Base-by-base conservation (phyloP, 2,113 vertebrate species). In the Callorhinus ursinus region DNA sequence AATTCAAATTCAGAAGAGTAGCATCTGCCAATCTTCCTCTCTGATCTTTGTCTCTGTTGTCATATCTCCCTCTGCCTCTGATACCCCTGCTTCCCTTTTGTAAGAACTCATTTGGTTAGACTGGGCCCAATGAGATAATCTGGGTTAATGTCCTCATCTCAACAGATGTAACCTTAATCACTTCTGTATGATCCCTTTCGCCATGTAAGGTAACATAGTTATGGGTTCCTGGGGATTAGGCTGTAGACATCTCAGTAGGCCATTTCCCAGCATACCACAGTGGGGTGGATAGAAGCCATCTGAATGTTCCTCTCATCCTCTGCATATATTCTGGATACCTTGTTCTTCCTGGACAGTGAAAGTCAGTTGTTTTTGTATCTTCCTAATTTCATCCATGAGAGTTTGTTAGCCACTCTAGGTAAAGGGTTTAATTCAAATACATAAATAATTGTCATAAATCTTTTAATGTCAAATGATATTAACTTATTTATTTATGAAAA, bases 401-500 rank as follows among this genome's bases (percentile, higher is more conserved):
- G 5, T 74, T 94, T 36, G 19, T 42, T 42, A 46, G 6, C 18
- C 57, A 69, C 42, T 59, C 42, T 93, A 26, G 9, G 7, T 55
- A 94, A 95, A 94, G 11, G 7, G 2, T 26, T 88, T 15, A 63
- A 21, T 81, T 42, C 21, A 65, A 96, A 57, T 18, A 15, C 36
- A 49, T 42, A 83, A 74, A 6, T 72, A 90, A 39, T 55, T 95
- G 36, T 55, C 22, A 86, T 69, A 63, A 36, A 79, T 19, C 10
- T 89, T 71, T 93, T 79, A 90, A 93, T 46, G 22, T 51, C 18
- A 76, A 92, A 42, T 65, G 59, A 74, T 76, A 71, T 67, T 57
- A 90, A 90, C 21, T 92, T 63, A 59, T 36, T 90, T 46, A 87
- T 76, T 80, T 92, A 88, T 80, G 5, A 86, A 82, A 95, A 82